phyloP scores from a whole-genome alignment of 2,797 vertebrate genomes.

The Margarornis squamiger region DNA sequence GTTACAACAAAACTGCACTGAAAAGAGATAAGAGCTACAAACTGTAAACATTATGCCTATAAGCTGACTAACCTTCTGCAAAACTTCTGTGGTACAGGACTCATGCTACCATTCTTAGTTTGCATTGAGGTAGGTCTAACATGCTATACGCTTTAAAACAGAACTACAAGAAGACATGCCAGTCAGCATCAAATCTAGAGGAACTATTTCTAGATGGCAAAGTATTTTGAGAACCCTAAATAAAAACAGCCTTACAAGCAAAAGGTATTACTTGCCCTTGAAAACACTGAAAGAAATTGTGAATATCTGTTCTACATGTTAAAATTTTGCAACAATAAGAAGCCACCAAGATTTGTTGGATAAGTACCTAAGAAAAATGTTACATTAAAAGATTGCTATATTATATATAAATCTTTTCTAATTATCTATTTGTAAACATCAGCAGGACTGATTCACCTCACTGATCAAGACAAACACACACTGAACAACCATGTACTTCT shows the following conservation, averaged over 20 bases:
- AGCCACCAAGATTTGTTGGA: neutral
- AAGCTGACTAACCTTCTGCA: neutral
- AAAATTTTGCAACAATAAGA: neutral
- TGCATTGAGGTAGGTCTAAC: neutral
- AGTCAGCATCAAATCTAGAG: neutral
- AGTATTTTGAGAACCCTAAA: neutral
- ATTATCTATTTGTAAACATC: neutral
- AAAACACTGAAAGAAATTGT: neutral
- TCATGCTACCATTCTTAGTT: neutral
- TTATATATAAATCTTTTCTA: neutral
- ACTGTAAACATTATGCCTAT: neutral
- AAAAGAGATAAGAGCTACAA: neutral
- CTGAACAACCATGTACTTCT: neutral
- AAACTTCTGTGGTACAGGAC: neutral
- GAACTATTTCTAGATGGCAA: neutral
- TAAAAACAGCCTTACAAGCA: neutral
- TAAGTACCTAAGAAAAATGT: neutral
- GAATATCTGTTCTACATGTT: neutral
- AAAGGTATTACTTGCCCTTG: neutral
- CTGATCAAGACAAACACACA: neutral
- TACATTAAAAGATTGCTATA: neutral
- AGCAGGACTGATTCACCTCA: neutral
- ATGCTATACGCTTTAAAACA: neutral
- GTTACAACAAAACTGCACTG: neutral
- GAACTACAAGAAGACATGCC: neutral